A percentile compares a stretch with the other conserved stretches of the same genome.
phyloP scores from a whole-genome alignment of 2,797 vertebrate genomes.

The Podarcis siculus region DNA sequence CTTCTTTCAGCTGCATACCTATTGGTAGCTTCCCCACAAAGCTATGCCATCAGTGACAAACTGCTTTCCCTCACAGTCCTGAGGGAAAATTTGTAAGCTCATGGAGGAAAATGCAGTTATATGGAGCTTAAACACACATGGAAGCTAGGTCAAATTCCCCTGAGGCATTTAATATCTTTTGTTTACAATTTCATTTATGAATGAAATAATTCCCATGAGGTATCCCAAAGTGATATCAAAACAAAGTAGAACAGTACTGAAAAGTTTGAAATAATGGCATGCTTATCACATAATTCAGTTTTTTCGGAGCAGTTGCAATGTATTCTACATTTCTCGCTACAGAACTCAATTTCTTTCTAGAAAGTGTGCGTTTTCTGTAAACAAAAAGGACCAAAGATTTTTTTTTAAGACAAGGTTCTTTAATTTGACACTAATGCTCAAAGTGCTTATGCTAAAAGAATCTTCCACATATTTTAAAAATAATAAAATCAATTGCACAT shows the following conservation, averaged over 20 bases:
- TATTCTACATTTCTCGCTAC: conserved; percentile 2
- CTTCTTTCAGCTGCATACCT: not conserved
- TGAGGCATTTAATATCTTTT: not conserved
- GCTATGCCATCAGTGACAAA: not conserved
- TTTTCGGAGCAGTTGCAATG: conserved; percentile 32
- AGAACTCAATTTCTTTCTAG: not conserved
- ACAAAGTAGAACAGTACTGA: not conserved
- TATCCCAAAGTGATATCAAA: no score
- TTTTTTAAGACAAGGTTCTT: conserved; percentile 25
- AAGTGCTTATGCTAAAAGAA: conserved; percentile 22
- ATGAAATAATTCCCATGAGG: no score
- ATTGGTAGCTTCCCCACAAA: not conserved
- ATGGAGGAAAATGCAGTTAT: conserved; percentile 6
- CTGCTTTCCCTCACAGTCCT: not conserved
- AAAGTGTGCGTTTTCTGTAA: not conserved
- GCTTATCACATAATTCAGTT: not conserved
- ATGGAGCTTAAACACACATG: not conserved
- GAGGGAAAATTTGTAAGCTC: conserved; percentile 6
- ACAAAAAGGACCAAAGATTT: conserved; percentile 5
- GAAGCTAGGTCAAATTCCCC: conserved; percentile 12
- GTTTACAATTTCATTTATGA: not conserved
- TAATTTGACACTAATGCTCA: conserved; percentile 58
- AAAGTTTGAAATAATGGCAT: conserved; percentile 40
- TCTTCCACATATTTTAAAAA: conserved; percentile 53
- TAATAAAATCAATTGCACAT: conserved; percentile 50